A percentile compares a stretch with the other conserved stretches of the same genome.
phyloP scores from a whole-genome alignment of 2,113 vertebrate genomes.

The Anolis sagrei region DNA sequence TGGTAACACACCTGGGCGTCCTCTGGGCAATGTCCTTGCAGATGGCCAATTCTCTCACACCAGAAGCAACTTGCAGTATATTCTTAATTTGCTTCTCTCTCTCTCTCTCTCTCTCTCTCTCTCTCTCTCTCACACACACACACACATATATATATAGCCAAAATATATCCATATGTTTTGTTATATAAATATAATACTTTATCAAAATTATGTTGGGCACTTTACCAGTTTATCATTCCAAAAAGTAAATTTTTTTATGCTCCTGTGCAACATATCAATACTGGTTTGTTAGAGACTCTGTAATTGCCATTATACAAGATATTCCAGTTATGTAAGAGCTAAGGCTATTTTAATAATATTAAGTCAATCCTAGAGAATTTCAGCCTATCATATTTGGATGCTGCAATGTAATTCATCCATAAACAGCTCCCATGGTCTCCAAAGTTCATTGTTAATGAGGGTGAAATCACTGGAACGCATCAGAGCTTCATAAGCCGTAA shows the following conservation, averaged over 20 bases:
- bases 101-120: too few species aligned
- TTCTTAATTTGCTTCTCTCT: too few species aligned
- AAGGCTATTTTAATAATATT: neutral
- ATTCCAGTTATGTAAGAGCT: neutral
- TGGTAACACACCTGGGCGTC: too few species aligned
- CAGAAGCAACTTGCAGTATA: too few species aligned
- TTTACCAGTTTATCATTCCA: conserved; percentile 8
- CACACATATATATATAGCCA: too few species aligned
- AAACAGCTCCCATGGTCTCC: conserved; percentile 63
- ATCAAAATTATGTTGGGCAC: neutral
- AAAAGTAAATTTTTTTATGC: neutral
- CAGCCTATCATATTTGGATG: conserved; percentile 62
- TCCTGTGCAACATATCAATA: neutral
- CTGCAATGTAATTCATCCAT: conserved; percentile 45
- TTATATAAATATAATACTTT: neutral
- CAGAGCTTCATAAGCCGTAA: conserved; percentile 54
- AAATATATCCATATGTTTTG: neutral
- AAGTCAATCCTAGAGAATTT: conserved; percentile 19
- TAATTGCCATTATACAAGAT: neutral
- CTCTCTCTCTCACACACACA: too few species aligned
- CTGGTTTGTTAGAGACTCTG: neutral
- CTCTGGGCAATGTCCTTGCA: too few species aligned
- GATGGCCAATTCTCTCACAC: too few species aligned
- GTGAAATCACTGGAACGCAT: conserved; percentile 69
- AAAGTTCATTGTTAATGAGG: conserved; percentile 73